Evolutionary conservation across 2,113 vertebrate genomes (phyloP).

Genomic region (Sinocyclocheilus anophthalmus): DNA sequence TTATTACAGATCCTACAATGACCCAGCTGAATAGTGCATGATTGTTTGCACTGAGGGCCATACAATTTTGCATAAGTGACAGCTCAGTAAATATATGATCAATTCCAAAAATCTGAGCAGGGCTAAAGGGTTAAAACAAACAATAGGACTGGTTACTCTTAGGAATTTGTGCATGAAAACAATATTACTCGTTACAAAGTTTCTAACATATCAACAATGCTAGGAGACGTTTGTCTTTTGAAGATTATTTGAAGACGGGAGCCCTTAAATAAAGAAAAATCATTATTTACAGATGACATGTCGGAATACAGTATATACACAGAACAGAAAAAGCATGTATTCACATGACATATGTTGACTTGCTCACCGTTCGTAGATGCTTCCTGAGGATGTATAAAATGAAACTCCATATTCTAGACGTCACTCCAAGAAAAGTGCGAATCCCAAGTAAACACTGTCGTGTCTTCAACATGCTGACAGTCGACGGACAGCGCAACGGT

Average conservation of each 20-base stretch:
- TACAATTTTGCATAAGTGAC: neutral
- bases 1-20: neutral
- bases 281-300: neutral
- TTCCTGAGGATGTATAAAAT: conserved; percentile 80
- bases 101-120: neutral
- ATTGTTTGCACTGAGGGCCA: neutral
- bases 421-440: conserved; percentile 79
- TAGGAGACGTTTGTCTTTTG: neutral
- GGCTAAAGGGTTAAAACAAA: neutral
- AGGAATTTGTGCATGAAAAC: neutral
- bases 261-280: neutral
- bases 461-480: conserved; percentile 78
- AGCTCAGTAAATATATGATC: neutral
- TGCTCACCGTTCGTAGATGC: conserved; percentile 81
- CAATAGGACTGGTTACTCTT: neutral
- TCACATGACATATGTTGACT: neutral
- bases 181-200: neutral
- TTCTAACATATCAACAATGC: neutral
- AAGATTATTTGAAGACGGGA: neutral
- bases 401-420: conserved; percentile 82
- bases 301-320: neutral
- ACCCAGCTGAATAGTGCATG: neutral
- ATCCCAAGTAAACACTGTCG: conserved; percentile 80
- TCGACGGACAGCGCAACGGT: conserved; percentile 7
- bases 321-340: neutral